phyloP scores from a whole-genome alignment of 2,888 invertebrate genomes.

The Synanthedon tipuliformis region DNA sequence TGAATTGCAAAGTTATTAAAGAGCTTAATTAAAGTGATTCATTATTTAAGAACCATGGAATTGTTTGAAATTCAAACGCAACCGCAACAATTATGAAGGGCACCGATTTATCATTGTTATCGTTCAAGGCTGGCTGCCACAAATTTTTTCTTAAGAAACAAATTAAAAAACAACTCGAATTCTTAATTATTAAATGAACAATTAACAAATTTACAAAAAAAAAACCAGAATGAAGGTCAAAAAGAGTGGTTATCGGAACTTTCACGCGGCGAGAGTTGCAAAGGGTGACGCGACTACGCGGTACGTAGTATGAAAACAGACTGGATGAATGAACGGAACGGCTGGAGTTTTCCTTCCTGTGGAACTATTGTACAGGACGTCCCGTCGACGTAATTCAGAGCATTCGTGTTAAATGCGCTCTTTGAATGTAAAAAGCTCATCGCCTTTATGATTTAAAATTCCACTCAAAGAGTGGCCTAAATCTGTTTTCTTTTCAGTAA shows the following conservation, averaged over 20 bases:
- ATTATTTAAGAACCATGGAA: too few relatives aligned
- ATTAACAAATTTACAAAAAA: too few relatives aligned
- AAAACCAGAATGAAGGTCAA: too few relatives aligned
- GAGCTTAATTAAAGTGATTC: too few relatives aligned
- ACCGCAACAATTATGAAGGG: too few relatives aligned
- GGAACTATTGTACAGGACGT: conserved; percentile 1
- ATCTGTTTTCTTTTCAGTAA: background rate
- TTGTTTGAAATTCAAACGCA: too few relatives aligned
- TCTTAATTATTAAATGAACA: too few relatives aligned
- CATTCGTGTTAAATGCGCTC: background rate
- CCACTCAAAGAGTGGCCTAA: background rate
- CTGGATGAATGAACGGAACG: conserved; percentile 1
- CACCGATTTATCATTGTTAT: too few relatives aligned
- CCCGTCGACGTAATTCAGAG: background rate
- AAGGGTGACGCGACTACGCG: background rate
- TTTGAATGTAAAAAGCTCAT: background rate
- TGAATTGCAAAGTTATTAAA: too few relatives aligned
- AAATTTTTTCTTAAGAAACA: too few relatives aligned
- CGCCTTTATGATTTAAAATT: background rate
- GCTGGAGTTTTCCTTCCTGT: conserved; percentile 1
- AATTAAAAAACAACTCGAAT: too few relatives aligned
- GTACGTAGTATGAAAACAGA: background rate
- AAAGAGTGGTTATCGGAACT: background rate
- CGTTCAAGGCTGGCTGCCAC: too few relatives aligned
- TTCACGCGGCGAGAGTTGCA: background rate